A percentile compares a stretch with the other conserved stretches of the same genome.
Conservation (phyloP, 2,797 vertebrate species). For the Melanotaenia pygmaea region DNA sequence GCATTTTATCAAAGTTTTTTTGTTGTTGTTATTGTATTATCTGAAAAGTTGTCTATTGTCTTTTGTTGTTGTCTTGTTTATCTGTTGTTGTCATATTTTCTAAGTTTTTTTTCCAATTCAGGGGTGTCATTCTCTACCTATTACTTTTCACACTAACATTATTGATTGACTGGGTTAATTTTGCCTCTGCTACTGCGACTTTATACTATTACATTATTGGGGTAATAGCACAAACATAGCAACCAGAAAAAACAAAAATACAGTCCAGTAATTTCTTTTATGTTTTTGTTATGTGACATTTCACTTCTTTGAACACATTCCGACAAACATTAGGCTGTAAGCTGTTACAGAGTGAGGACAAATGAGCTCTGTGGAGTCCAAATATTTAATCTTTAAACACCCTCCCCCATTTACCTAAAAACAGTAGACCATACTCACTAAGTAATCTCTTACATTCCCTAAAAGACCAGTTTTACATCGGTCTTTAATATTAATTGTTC, state of each 20-base stretch:
- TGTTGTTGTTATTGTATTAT: neutral
- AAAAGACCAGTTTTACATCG: slow-evolving; percentile 32
- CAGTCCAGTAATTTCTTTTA: neutral
- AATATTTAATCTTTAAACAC: slow-evolving; percentile 16
- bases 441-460: slow-evolving; percentile 26
- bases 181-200: neutral
- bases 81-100: neutral
- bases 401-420: slow-evolving; percentile 21
- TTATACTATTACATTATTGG: neutral
- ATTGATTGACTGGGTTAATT: neutral
- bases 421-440: slow-evolving; percentile 7
- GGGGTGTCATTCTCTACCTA: neutral
- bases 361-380: slow-evolving; percentile 28
- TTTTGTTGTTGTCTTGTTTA: neutral
- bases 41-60: neutral
- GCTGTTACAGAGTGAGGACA: slow-evolving; percentile 24
- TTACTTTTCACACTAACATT: neutral
- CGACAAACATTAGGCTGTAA: slow-evolving; percentile 11
- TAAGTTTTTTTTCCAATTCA: neutral
- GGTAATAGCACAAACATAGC: neutral
- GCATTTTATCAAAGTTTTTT: neutral
- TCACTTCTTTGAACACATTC: neutral
- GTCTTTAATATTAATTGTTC: slow-evolving; percentile 48
- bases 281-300: neutral
- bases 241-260: neutral